Evolutionary conservation across 2,113 vertebrate species (phyloP).

Genomic region (Diadophis punctatus): DNA sequence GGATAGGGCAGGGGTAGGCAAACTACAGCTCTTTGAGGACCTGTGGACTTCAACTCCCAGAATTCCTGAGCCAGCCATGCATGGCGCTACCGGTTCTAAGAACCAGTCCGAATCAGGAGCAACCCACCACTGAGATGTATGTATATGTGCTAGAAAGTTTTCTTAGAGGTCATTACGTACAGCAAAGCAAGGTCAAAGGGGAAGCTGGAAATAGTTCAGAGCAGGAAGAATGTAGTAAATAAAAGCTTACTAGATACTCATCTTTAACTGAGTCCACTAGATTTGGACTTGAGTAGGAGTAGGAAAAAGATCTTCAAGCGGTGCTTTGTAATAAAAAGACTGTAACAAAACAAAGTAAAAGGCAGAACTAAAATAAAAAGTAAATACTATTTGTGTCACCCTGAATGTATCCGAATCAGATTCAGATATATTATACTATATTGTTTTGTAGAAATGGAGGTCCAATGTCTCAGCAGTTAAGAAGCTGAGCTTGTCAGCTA

Average conservation of each 20-base stretch:
- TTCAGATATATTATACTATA: not conserved
- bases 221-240: slow-evolving; percentile 20
- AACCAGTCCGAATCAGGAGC: too few species aligned
- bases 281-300: not conserved
- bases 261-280: not conserved
- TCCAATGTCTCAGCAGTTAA: not conserved
- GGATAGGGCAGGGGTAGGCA: slow-evolving; percentile 30
- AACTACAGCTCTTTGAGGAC: too few species aligned
- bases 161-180: slow-evolving; percentile 36
- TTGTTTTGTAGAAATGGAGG: not conserved
- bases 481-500: not conserved
- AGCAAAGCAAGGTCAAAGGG: slow-evolving; percentile 14
- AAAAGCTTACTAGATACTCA: slow-evolving; percentile 18
- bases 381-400: not conserved
- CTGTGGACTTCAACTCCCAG: too few species aligned
- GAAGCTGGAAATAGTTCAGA: not conserved
- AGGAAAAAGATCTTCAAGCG: not conserved
- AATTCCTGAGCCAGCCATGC: too few species aligned
- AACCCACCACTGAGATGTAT: too few species aligned
- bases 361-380: not conserved
- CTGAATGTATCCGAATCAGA: not conserved
- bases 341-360: not conserved
- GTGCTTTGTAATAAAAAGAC: not conserved
- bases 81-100: too few species aligned
- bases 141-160: slow-evolving; percentile 1